phyloP scores from a whole-genome alignment of 1,140 invertebrate genomes.

The Marisa cornuarietis region DNA sequence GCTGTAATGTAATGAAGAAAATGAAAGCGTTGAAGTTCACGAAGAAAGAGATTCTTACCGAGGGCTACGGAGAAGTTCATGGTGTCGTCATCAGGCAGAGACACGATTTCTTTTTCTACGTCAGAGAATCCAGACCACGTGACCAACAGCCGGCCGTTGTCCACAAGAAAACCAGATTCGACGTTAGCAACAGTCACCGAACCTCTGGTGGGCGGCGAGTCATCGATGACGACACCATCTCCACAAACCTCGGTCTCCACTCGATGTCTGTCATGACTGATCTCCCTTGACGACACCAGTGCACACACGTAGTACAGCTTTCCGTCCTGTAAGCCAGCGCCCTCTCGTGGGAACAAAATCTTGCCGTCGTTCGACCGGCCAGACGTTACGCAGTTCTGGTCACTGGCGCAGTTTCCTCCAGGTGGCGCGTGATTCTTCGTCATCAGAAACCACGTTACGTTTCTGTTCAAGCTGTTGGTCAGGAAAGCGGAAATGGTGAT shows the following conservation, averaged over 20 bases:
- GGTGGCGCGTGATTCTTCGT: conserved; percentile 3
- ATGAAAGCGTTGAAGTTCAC: too few relatives aligned
- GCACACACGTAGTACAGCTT: conserved; percentile 6
- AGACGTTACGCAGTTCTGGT: conserved; percentile 5
- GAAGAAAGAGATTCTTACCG: background rate
- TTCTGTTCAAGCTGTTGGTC: background rate
- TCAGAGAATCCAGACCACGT: conserved; percentile 38
- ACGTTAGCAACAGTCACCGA: conserved; percentile 25
- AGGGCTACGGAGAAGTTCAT: conserved; percentile 10
- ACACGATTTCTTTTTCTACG: conserved; percentile 1
- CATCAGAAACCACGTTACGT: conserved; percentile 31
- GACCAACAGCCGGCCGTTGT: conserved; percentile 14
- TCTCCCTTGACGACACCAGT: background rate
- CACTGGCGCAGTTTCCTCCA: background rate
- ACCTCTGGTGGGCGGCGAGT: conserved; percentile 27
- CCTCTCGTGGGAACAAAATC: background rate
- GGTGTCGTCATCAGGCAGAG: background rate
- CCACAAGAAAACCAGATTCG: conserved; percentile 31
- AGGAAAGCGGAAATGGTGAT: conserved; percentile 21
- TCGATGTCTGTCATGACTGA: background rate
- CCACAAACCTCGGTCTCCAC: conserved; percentile 18
- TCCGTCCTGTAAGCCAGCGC: background rate
- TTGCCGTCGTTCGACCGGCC: background rate
- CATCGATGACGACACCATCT: conserved; percentile 42
- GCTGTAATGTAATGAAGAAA: too few relatives aligned